Conservation (phyloP, 2,113 vertebrate genomes). For the Nothocercus julius region DNA sequence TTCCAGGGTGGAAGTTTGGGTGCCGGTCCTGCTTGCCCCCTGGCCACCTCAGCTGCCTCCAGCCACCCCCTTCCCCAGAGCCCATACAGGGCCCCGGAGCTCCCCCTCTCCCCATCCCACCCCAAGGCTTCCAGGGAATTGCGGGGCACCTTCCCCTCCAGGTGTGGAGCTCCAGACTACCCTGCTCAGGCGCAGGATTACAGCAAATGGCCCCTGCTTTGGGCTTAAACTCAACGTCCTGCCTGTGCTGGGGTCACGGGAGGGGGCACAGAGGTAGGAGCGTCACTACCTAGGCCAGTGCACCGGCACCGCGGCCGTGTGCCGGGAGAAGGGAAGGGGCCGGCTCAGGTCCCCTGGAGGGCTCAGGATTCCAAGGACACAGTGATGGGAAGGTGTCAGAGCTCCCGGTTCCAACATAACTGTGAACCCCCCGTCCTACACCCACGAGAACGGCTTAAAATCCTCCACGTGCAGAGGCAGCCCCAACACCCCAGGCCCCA, state of each 20-base stretch:
- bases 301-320: no score
- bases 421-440: background rate
- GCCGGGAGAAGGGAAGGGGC: no score
- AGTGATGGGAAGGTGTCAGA: rapidly evolving
- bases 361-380: background rate
- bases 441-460: background rate
- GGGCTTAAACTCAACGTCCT: background rate
- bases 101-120: background rate
- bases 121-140: background rate
- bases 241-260: rapidly evolving
- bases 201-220: no score
- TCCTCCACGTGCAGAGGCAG: background rate
- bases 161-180: no score
- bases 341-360: no score
- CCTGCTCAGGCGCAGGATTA: no score
- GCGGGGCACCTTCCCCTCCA: no score
- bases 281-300: background rate
- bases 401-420: background rate
- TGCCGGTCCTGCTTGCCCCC: background rate
- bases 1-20: conserved; percentile 28
- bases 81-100: rapidly evolving
- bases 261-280: background rate
- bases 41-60: background rate
- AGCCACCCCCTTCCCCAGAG: background rate
- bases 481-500: rapidly evolving